Evolutionary conservation across 2,888 invertebrate genomes (phyloP), one percentile per base, ranked within the genome.

Genomic region (Aphrophora alni): DNA sequence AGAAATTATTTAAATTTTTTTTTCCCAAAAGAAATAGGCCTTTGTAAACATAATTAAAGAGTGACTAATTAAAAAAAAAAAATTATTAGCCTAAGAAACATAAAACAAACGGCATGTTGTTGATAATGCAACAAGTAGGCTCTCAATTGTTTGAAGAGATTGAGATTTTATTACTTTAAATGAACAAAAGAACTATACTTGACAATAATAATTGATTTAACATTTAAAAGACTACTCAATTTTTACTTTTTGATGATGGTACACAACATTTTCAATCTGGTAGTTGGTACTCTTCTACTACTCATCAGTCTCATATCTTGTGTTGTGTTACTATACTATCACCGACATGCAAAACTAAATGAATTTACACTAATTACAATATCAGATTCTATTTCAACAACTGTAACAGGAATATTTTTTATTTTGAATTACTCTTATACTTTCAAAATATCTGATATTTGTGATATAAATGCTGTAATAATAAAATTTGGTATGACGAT

Each of bases 331-430:
- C 12, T 59, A 59, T 59, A 59, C 21, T 59, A 21, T 21, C 59
- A 21, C 21, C 3, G 2, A 3, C 12, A 59, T 59, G 5, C 59
- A 59, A 59, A 59, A 21, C 59, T 59, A 2, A 59, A 59, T 8
- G 59, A 59, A 21, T 59, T 59, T 14, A 21, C 59, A 59, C 21
- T 21, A 12, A 59, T 59, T 7, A 59, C 59, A 21, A 21, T 59
- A 59, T 59, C 59, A 21, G 59, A 59, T 59, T n/a, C 59, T 21
- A 59, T 59, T 59, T n/a, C 59, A 59, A 59, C 59, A 59, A 59
- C 14, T 21, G 7, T 59, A 59, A 59, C 59, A 59, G 59, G 59
- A 7, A 10, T 59, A 59, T 59, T 59, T 21, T 59, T 59, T 14
- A 21, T 59, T 59, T 59, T 59, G 10, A n/a, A 59, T 21, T 59